Percentiles rank a stretch among this genome's conserved stretches.
phyloP scores from a whole-genome alignment of 2,888 invertebrate species.

The Salticus scenicus region DNA sequence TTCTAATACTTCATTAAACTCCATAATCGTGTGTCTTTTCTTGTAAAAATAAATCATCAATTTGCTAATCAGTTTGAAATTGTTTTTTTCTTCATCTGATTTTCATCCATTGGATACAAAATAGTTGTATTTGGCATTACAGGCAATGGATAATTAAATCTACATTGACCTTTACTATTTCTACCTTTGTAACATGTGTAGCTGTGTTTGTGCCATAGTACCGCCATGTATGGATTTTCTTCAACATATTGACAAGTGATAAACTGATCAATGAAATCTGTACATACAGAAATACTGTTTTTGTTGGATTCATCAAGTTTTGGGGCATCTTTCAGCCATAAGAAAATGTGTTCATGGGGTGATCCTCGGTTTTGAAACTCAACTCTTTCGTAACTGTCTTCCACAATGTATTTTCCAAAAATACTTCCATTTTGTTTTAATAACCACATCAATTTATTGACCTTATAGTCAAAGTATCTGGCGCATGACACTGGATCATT shows the following conservation, averaged over 20 bases:
- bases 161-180: neutral
- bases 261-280: neutral
- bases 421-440: neutral
- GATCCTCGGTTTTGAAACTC: neutral
- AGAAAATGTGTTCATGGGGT: neutral
- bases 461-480: neutral
- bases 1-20: neutral
- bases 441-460: neutral
- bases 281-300: neutral
- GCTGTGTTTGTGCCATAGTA: neutral
- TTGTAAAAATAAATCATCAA: neutral
- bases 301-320: neutral
- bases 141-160: neutral
- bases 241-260: neutral
- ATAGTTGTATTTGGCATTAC: neutral
- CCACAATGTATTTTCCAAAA: neutral
- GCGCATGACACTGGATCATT: constrained; percentile 14
- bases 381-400: neutral
- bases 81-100: neutral
- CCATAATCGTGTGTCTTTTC: neutral
- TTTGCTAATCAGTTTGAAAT: neutral
- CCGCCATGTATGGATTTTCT: neutral
- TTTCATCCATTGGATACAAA: neutral
- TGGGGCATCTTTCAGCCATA: neutral
- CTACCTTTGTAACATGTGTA: neutral